These are phyloP conservation scores for Clytia hemisphaerica DNA, from an alignment of 30 jellyfish, hydroid and myxozoan genomes.

Conservation along the genomic window DNA sequence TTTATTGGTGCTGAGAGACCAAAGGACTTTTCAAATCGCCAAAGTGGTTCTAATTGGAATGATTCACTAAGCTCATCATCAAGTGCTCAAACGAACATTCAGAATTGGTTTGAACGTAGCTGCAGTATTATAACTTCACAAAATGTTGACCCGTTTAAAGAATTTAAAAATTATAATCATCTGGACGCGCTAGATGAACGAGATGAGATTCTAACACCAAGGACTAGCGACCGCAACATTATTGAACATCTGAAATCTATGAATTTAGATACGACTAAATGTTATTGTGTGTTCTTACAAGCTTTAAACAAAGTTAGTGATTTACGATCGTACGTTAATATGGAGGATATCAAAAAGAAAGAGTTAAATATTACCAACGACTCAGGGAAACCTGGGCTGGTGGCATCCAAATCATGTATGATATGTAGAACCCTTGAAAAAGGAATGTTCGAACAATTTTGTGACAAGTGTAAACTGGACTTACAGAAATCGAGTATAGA, in stretches of 20 bases:
- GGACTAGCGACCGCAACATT: background rate
- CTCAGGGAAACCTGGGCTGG: background rate
- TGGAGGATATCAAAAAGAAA: background rate
- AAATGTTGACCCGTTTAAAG: too few relatives aligned
- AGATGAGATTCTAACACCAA: background rate
- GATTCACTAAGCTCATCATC: conserved; percentile 54
- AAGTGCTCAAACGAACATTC: conserved; percentile 36
- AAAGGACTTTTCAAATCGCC: conserved; percentile 8
- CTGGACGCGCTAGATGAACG: background rate
- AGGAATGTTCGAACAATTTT: background rate
- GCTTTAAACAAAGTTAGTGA: conserved; percentile 7
- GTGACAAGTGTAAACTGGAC: conserved; percentile 6
- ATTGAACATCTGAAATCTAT: too few relatives aligned
- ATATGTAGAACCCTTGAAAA: conserved; percentile 7
- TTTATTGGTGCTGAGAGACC: conserved; percentile 23
- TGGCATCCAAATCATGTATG: background rate
- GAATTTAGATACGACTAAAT: background rate
- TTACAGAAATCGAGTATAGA: background rate
- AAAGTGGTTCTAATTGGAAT: conserved; percentile 24
- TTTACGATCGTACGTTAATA: too few relatives aligned
- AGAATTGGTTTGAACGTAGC: conserved; percentile 24
- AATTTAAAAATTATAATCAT: background rate
- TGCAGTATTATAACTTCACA: too few relatives aligned
- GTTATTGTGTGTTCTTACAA: conserved; percentile 10
- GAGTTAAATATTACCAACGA: background rate